Percentiles rank a stretch among this genome's conserved stretches.
phyloP scores from a whole-genome alignment of 1,140 invertebrate genomes.

The Palaemon carinicauda region DNA sequence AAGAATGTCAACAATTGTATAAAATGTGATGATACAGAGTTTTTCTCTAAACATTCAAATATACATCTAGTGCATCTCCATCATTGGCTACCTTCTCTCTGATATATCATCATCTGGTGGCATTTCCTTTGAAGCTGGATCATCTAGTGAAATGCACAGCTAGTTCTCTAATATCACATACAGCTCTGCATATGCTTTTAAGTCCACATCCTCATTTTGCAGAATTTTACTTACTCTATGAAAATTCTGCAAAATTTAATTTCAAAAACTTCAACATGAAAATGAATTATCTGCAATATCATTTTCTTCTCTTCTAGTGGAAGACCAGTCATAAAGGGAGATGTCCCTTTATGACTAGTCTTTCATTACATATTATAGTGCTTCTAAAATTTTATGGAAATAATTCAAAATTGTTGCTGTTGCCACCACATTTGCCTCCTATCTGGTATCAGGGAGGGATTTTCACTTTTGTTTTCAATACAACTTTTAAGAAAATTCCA shows the following conservation, averaged over 20 bases:
- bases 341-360: conserved; percentile 11
- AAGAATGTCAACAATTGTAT: conserved; percentile 55
- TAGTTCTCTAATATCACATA: conserved; percentile 28
- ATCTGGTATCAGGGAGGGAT: conserved; percentile 24
- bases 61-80: conserved; percentile 57
- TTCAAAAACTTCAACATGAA: conserved; percentile 58
- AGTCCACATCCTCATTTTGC: conserved; percentile 56
- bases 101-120: conserved; percentile 32
- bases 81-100: conserved; percentile 52
- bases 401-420: conserved; percentile 7
- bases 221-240: conserved; percentile 57
- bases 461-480: conserved; percentile 33
- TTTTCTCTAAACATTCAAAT: conserved; percentile 58
- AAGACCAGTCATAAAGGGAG: no score
- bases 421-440: conserved; percentile 21
- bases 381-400: conserved; percentile 31
- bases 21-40: conserved; percentile 39
- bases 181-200: no score
- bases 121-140: no score
- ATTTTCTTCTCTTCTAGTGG: no score
- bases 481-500: conserved; percentile 28
- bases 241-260: conserved; percentile 57
- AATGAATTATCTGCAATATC: conserved; percentile 57
- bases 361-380: neutral
- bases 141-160: conserved; percentile 12